Evolutionary conservation across 2,113 vertebrate species (phyloP).

Genomic region (Proterorhinus semilunaris): DNA sequence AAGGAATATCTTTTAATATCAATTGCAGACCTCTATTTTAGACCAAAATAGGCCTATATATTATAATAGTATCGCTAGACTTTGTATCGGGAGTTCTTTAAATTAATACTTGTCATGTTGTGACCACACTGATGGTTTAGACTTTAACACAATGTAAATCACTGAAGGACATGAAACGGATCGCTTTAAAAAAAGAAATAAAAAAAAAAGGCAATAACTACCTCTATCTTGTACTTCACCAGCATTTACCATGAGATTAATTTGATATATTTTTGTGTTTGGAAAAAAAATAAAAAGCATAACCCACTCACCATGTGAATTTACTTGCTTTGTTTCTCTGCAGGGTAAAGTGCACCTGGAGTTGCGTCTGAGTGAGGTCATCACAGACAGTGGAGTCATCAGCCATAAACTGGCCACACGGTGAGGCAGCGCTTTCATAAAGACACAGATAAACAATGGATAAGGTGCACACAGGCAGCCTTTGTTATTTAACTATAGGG

Average conservation of each 20-base stretch:
- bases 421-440: slow-evolving; percentile 73
- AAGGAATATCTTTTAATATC: no score
- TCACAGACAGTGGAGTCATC: slow-evolving; percentile 90
- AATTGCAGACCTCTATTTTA: no score
- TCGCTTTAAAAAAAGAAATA: no score
- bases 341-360: slow-evolving; percentile 98
- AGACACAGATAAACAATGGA: slow-evolving; percentile 20
- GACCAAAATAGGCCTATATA: not conserved
- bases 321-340: slow-evolving; percentile 41
- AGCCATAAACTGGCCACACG: slow-evolving; percentile 94
- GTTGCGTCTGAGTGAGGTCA: slow-evolving; percentile 94
- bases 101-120: no score
- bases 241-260: no score
- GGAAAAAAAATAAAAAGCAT: not conserved
- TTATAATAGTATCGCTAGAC: not conserved
- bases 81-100: no score
- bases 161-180: no score
- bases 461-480: not conserved
- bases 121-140: no score
- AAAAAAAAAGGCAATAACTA: no score
- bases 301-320: not conserved
- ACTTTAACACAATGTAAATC: no score
- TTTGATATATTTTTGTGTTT: no score
- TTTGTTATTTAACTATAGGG: not conserved
- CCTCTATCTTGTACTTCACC: no score